Base-by-base conservation (phyloP, 2,797 vertebrate species). In the Melanotaenia nigrans region DNA sequence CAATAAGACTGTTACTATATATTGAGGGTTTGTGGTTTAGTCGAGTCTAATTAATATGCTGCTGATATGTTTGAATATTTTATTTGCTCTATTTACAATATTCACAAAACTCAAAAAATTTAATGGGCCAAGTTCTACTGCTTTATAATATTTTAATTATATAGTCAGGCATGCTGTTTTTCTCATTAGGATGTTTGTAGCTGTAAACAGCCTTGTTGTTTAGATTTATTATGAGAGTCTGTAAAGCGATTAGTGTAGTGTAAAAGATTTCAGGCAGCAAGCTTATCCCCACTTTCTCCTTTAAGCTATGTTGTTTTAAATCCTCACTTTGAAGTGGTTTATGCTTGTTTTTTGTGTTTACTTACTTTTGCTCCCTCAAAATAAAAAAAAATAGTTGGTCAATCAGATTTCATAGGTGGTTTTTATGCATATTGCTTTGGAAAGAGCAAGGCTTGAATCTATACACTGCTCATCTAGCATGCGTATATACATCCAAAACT, bases 171-270 rank as follows among this genome's bases (percentile, higher is more conserved):
- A 65, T 68, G n/a, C 32, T 20, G 24, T 54, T 56, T 70, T 70
- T 45, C 65, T 54, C 22, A 55, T 75, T 51, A 69, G 61, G 51
- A 61, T 36, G 22, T 64, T 73, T 65, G 68, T 68, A 61, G 55
- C 79, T 72, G 62, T 74, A 71, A 77, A 78, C 63, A 77, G 38
- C 14, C 32, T 45, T 24, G 33, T 71, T 84, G 63, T 82, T 82
- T 68, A 59, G 47, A 73, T 84, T 63, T 75, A 55, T 13, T 75
- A 4, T 65, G 63, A 65, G 56, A 74, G 65, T 35, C 69, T 80
- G 57, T 74, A 40, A 75, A 71, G 56, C 16, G 32, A 33, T 71
- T 77, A 28, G 55, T 62, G 24, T 47, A 16, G 45, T 66, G 32
- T 49, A 3, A 73, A 57, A 30, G 47, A 28, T 71, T 76, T 76